Conservation (phyloP, 2,888 invertebrate species). For the Lithodes maja region DNA sequence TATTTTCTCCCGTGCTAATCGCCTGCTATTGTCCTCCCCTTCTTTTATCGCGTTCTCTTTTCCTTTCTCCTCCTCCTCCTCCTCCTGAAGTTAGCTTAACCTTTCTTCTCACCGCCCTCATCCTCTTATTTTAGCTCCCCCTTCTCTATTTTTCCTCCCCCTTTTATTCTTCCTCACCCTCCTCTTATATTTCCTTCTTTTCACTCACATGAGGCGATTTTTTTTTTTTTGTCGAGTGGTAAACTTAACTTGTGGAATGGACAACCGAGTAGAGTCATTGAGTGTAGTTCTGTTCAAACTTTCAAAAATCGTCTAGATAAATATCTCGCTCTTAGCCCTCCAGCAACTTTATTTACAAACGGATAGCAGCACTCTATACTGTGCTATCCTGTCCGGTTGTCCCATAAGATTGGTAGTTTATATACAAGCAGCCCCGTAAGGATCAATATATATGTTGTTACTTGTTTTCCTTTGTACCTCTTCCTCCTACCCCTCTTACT, state of each 20-base stretch:
- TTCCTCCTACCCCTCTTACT: neutral
- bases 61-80: conserved; percentile 3
- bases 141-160: neutral
- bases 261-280: too few species aligned
- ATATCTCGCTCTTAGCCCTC: too few species aligned
- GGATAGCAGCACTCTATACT: too few species aligned
- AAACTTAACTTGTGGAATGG: too few species aligned
- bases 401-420: too few species aligned
- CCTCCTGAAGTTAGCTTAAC: conserved; percentile 3
- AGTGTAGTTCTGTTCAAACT: too few species aligned
- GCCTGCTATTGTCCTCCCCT: neutral
- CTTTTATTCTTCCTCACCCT: neutral
- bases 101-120: neutral
- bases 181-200: conserved; percentile 8
- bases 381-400: too few species aligned
- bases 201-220: neutral
- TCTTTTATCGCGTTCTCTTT: conserved; percentile 17
- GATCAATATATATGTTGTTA: too few species aligned
- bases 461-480: neutral
- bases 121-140: neutral
- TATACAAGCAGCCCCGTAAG: too few species aligned
- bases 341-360: too few species aligned
- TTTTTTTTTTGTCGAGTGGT: too few species aligned
- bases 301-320: too few species aligned
- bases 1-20: neutral